Evolutionary conservation across 2,888 invertebrate genomes (phyloP).

Genomic region (Drosophila pegasa): DNA sequence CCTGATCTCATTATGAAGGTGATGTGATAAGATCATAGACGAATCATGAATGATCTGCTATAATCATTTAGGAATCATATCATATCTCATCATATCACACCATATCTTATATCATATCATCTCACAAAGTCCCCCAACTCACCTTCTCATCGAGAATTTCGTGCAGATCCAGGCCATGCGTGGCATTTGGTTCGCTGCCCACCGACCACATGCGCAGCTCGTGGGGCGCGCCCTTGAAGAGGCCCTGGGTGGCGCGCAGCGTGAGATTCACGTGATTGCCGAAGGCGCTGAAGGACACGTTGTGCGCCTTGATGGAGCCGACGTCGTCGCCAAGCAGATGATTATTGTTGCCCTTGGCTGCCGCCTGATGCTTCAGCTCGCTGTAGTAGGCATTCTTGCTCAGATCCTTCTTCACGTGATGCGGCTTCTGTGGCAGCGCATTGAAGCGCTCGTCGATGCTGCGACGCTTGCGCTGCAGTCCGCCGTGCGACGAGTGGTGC

Average conservation of each 20-base stretch:
- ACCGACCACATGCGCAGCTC: slow-evolving; percentile 92
- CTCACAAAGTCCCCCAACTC: slow-evolving; percentile 48
- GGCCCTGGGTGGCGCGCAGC: slow-evolving; percentile 90
- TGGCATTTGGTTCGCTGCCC: slow-evolving; percentile 90
- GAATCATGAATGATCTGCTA: too few species aligned
- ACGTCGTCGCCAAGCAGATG: slow-evolving; percentile 51
- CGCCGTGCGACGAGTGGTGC: slow-evolving; percentile 85
- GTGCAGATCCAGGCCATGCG: slow-evolving; percentile 92
- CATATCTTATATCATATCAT: neutral
- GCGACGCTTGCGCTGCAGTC: slow-evolving; percentile 72
- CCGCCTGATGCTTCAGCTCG: slow-evolving; percentile 77
- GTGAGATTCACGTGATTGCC: slow-evolving; percentile 91
- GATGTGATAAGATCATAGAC: too few species aligned
- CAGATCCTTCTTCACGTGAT: slow-evolving; percentile 85
- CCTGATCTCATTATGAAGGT: too few species aligned
- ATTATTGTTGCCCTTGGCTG: slow-evolving; percentile 51
- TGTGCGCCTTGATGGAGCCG: slow-evolving; percentile 84
- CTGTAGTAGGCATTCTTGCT: slow-evolving; percentile 85
- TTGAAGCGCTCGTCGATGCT: slow-evolving; percentile 78
- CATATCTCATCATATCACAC: too few species aligned
- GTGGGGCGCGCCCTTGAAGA: slow-evolving; percentile 88
- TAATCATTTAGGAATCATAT: too few species aligned
- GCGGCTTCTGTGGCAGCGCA: slow-evolving; percentile 42
- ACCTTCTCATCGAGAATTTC: slow-evolving; percentile 87
- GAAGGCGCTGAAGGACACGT: slow-evolving; percentile 92